Evolutionary conservation across 1,140 invertebrate genomes (phyloP).

Genomic region (Euschistus heros): DNA sequence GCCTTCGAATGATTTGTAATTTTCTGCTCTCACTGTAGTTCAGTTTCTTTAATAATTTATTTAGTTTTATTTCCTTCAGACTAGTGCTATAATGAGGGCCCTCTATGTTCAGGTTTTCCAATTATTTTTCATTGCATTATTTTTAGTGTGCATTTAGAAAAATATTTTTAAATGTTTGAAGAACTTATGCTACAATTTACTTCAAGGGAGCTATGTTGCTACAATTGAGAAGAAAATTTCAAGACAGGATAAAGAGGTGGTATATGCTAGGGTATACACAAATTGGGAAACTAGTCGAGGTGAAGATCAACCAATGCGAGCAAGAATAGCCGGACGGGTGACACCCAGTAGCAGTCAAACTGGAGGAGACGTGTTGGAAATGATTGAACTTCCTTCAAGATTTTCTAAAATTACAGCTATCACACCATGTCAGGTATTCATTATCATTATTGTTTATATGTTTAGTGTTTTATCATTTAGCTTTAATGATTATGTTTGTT

Average conservation of each 20-base stretch:
- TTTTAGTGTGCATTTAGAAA: too few species aligned
- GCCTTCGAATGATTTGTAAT: too few species aligned
- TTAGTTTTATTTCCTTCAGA: too few species aligned
- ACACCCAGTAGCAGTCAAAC: conserved; percentile 41
- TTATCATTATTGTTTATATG: neutral
- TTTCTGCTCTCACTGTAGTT: too few species aligned
- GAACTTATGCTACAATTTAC: too few species aligned
- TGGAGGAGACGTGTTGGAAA: conserved; percentile 40
- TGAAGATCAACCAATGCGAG: conserved; percentile 48
- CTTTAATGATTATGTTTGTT: too few species aligned
- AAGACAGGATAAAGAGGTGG: conserved; percentile 40
- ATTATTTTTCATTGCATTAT: too few species aligned
- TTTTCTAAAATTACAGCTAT: conserved; percentile 42
- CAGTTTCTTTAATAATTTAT: too few species aligned
- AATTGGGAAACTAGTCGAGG: conserved; percentile 45
- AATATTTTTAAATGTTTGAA: too few species aligned
- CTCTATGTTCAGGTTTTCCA: too few species aligned
- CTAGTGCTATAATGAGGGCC: too few species aligned
- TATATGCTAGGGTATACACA: conserved; percentile 51
- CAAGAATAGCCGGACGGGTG: conserved; percentile 55
- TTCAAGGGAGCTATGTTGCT: conserved; percentile 45
- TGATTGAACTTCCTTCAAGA: conserved; percentile 54
- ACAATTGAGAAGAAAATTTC: conserved; percentile 50
- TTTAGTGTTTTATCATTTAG: too few species aligned
- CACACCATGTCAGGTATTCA: conserved; percentile 45